Base-by-base conservation (phyloP, 2,113 vertebrate genomes). In the Sylvietta virens region DNA sequence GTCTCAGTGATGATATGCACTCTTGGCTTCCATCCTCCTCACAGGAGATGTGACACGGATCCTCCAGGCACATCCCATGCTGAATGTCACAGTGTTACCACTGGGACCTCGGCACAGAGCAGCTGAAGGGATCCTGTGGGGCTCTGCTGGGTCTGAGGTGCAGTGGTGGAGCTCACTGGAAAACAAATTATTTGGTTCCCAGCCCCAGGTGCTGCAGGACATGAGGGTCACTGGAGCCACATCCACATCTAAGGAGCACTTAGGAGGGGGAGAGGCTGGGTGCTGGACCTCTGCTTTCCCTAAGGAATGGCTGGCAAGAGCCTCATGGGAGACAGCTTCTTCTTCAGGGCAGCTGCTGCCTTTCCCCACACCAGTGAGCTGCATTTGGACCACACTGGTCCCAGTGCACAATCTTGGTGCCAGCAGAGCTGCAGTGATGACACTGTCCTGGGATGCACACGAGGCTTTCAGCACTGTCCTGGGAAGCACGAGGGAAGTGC, bases 351-450 rank as follows among this genome's bases (percentile, higher is more conserved):
- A 67, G 31, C 37, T 4, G 3, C 45, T 72, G 54, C 76, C 42
- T 57, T 61, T 62, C n/a, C 37, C 40, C 54, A 51, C 30, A 60
- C 27, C 53, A 73, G 28, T 33, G 31, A 44, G 37, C 13, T 3
- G 28, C n/a, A 48, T 37, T 71, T 65, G 66, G 82, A 76, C 9
- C 24, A 35, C 33, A 5, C 16, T 21, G 82, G 71, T 72, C 20
- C 53, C 70, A 64, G 33, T 4, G 15, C 26, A 60, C 23, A 50
- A 5, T 14, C 53, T 28, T 45, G 61, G 42, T 56, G 71, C 28
- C 50, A 30, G 24, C 8, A 88, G 37, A 60, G 12, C 40, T 0
- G 1, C 1, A 9, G 54, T 0, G 0, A 64, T 13, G 71, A 35
- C 44, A 39, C 31, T 44, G 50, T 42, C 44, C 58, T n/a, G 60